These are phyloP conservation scores for Lucinisca nassula DNA, from an alignment of 2,888 invertebrate genomes.

Conservation along the genomic window DNA sequence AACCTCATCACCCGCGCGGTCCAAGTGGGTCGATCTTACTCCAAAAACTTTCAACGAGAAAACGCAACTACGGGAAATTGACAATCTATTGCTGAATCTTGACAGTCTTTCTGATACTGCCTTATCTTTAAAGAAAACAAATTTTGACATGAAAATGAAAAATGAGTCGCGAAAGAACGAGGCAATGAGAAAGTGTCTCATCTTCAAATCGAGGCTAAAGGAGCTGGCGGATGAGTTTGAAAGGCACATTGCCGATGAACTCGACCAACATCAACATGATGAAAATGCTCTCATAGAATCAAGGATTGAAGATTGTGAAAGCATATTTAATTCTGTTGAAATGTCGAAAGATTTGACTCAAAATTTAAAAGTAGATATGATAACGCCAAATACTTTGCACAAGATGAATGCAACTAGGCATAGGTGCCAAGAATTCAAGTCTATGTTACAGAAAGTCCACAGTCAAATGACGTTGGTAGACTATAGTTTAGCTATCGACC, in stretches of 20 bases:
- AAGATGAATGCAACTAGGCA: constrained; percentile 63
- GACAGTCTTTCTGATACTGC: constrained; percentile 63
- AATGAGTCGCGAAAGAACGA: constrained; percentile 62
- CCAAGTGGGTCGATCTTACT: constrained; percentile 41
- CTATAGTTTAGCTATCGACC: constrained; percentile 63
- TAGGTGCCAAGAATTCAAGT: constrained; percentile 62
- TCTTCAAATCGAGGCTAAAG: constrained; percentile 60
- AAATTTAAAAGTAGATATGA: constrained; percentile 53
- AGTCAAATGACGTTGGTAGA: constrained; percentile 56
- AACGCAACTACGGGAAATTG: constrained; percentile 64
- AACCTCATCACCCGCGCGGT: constrained; percentile 8
- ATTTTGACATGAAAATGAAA: constrained; percentile 68
- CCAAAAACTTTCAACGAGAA: constrained; percentile 62
- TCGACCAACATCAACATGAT: constrained; percentile 57
- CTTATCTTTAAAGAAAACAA: constrained; percentile 62
- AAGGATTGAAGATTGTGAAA: constrained; percentile 66
- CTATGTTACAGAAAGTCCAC: constrained; percentile 57
- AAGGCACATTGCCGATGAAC: constrained; percentile 51
- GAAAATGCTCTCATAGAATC: constrained; percentile 64
- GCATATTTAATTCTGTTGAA: constrained; percentile 61
- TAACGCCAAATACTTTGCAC: constrained; percentile 60
- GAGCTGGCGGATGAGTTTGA: constrained; percentile 68
- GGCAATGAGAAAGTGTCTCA: constrained; percentile 51
- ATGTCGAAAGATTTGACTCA: constrained; percentile 66
- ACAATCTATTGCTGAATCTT: constrained; percentile 54